Percentiles rank a stretch among this genome's conserved stretches.
Conservation (phyloP, 2,797 vertebrate species). For the Benthosema pterotum region DNA sequence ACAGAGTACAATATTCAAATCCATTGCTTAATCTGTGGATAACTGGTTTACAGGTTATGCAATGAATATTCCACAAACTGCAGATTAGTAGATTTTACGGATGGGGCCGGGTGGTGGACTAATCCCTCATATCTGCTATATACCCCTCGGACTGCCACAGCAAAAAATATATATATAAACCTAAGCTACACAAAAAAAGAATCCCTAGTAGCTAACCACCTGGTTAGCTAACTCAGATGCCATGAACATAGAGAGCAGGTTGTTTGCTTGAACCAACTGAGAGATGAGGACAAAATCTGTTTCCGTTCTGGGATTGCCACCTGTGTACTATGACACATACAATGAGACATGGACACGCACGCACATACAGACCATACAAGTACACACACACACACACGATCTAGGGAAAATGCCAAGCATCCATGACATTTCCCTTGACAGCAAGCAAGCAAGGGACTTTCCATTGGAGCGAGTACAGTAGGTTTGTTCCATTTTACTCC, state of each 20-base stretch:
- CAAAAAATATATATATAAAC: slow-evolving; percentile 13
- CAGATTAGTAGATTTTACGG: slow-evolving; percentile 55
- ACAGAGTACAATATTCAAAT: slow-evolving; percentile 40
- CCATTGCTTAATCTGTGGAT: slow-evolving; percentile 53
- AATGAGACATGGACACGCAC: neutral
- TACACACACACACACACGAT: slow-evolving; percentile 16
- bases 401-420: slow-evolving; percentile 50
- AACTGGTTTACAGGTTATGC: slow-evolving; percentile 57
- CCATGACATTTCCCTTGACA: slow-evolving; percentile 53
- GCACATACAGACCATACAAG: neutral
- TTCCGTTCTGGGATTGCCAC: slow-evolving; percentile 27
- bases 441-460: slow-evolving; percentile 39
- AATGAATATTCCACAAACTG: slow-evolving; percentile 60
- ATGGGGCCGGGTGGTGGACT: slow-evolving; percentile 30
- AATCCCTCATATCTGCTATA: slow-evolving; percentile 55
- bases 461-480: slow-evolving; percentile 43
- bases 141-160: slow-evolving; percentile 10
- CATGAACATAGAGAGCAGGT: slow-evolving; percentile 6
- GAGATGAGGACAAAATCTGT: slow-evolving; percentile 29
- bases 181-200: slow-evolving; percentile 24
- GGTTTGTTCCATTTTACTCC: neutral
- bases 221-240: slow-evolving; percentile 7
- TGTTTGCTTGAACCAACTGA: slow-evolving; percentile 13
- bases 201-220: neutral
- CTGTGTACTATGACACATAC: neutral